Evolutionary conservation across 2,113 vertebrate genomes (phyloP).

Genomic region (Tinamus guttatus): DNA sequence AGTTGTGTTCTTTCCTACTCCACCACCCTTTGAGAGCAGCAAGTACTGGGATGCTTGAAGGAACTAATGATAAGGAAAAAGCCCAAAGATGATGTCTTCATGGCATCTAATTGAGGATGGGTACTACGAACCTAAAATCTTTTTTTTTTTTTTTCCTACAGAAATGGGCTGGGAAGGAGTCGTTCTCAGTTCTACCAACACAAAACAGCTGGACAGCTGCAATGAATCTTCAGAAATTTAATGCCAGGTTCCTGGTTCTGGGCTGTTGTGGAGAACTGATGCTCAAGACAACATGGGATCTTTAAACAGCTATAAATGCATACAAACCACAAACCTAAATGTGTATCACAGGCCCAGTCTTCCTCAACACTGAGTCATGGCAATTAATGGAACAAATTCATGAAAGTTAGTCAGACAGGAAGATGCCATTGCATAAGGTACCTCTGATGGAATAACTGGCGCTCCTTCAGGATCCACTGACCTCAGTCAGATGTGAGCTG

Average conservation of each 20-base stretch:
- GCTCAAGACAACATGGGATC: background rate
- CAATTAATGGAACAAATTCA: conserved; percentile 20
- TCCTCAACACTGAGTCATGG: conserved; percentile 63
- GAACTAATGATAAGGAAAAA: background rate
- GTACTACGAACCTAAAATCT: background rate
- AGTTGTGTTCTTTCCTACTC: too few relatives aligned
- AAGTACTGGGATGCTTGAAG: background rate
- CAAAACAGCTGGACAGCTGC: background rate
- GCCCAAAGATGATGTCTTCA: background rate
- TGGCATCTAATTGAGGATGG: background rate
- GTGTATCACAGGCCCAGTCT: background rate
- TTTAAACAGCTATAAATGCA: background rate
- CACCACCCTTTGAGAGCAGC: too few relatives aligned
- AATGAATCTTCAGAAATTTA: background rate
- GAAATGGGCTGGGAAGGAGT: background rate
- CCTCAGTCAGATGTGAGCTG: conserved; percentile 70
- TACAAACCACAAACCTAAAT: conserved; percentile 19
- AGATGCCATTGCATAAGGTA: conserved; percentile 55
- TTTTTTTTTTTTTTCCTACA: background rate
- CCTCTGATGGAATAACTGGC: conserved; percentile 57
- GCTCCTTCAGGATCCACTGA: conserved; percentile 44
- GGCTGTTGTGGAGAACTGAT: background rate
- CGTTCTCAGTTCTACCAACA: background rate
- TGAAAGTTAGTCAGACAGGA: conserved; percentile 68
- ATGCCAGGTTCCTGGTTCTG: background rate